These are phyloP conservation scores for Larimichthys crocea DNA, from an alignment of 2,113 vertebrate species.

Conservation along the genomic window DNA sequence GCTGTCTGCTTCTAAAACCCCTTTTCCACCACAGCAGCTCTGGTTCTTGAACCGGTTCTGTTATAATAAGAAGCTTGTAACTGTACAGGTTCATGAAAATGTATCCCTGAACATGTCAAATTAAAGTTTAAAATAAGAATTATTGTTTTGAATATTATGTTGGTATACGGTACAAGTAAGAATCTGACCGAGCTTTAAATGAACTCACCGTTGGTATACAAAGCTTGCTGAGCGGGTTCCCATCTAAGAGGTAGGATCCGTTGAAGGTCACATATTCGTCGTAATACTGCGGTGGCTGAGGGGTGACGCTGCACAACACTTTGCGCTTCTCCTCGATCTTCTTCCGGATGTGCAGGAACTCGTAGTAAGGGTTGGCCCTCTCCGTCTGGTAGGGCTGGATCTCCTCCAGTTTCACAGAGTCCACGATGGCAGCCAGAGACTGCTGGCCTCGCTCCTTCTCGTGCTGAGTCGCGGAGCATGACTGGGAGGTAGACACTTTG, in stretches of 20 bases:
- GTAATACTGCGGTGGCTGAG: slow-evolving; percentile 98
- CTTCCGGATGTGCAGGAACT: slow-evolving; percentile 96
- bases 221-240: slow-evolving; percentile 98
- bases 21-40: too few species aligned
- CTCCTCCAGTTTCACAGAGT: slow-evolving; percentile 96
- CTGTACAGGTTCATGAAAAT: too few species aligned
- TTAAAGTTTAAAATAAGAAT: not conserved
- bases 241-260: slow-evolving; percentile 96
- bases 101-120: not conserved
- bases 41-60: too few species aligned
- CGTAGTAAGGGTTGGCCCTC: slow-evolving; percentile 97
- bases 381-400: slow-evolving; percentile 98
- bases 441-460: slow-evolving; percentile 94
- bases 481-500: slow-evolving; percentile 86
- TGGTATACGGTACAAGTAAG: too few species aligned
- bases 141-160: not conserved
- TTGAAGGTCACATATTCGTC: slow-evolving; percentile 99
- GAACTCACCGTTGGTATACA: slow-evolving; percentile 97
- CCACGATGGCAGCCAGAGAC: slow-evolving; percentile 94
- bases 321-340: slow-evolving; percentile 99
- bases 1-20: too few species aligned
- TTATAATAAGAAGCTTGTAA: too few species aligned
- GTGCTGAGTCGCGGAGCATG: slow-evolving; percentile 85
- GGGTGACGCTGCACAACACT: slow-evolving; percentile 94
- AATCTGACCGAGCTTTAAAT: too few species aligned